Conservation (phyloP, 1,140 invertebrate species). For the Heterodera carotae region DNA sequence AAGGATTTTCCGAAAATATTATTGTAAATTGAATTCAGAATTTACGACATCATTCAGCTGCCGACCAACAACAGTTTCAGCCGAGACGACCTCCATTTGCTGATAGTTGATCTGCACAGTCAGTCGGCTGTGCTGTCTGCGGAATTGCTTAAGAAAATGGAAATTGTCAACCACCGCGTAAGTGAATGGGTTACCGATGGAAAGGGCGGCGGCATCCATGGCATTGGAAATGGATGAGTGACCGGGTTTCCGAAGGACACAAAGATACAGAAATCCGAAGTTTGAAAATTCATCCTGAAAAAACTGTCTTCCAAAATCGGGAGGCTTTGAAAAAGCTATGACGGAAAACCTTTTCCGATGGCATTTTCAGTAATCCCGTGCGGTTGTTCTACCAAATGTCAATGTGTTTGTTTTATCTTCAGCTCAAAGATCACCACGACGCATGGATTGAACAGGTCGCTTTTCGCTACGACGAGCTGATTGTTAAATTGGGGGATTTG, state of each 20-base stretch:
- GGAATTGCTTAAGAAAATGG: slow-evolving; percentile 16
- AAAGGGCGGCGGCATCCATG: too few relatives aligned
- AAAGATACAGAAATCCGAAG: too few relatives aligned
- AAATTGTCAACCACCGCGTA: slow-evolving; percentile 19
- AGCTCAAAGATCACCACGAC: slow-evolving; percentile 34
- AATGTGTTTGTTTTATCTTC: neutral
- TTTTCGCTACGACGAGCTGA: slow-evolving; percentile 33
- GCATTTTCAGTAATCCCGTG: too few relatives aligned
- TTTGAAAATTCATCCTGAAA: too few relatives aligned
- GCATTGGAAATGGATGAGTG: too few relatives aligned
- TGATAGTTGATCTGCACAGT: slow-evolving; percentile 13
- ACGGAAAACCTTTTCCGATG: too few relatives aligned
- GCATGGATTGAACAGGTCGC: slow-evolving; percentile 32
- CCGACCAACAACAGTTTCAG: neutral
- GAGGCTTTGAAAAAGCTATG: too few relatives aligned
- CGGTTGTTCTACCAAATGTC: too few relatives aligned
- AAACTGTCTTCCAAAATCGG: too few relatives aligned
- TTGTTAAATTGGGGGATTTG: slow-evolving; percentile 25
- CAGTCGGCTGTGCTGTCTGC: neutral
- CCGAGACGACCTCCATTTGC: neutral
- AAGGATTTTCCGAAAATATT: neutral
- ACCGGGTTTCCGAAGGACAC: too few relatives aligned
- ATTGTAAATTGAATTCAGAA: slow-evolving; percentile 5
- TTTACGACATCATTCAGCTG: slow-evolving; percentile 2
- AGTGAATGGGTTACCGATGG: neutral